phyloP scores from a whole-genome alignment of 2,888 invertebrate species.

The Blomia tropicalis region DNA sequence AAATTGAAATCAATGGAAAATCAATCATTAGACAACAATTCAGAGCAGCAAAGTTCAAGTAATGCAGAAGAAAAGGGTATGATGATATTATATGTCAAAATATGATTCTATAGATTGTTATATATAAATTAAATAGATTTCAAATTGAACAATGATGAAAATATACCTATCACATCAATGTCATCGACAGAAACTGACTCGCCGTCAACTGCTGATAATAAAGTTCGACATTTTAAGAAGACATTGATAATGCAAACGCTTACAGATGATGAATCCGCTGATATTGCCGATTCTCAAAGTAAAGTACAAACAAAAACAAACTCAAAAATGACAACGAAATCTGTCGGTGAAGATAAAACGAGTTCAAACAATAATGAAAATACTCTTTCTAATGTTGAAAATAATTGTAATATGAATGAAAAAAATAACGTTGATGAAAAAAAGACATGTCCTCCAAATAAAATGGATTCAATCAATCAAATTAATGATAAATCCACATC shows the following conservation, averaged over 20 bases:
- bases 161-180: too few relatives aligned
- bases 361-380: neutral
- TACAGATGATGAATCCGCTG: neutral
- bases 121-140: too few relatives aligned
- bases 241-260: neutral
- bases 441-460: neutral
- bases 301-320: neutral
- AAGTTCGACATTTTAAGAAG: constrained; percentile 8
- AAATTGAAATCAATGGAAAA: too few relatives aligned
- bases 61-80: too few relatives aligned
- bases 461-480: neutral
- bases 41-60: too few relatives aligned
- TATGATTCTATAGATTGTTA: too few relatives aligned
- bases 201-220: neutral
- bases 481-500: neutral
- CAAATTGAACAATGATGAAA: too few relatives aligned
- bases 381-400: neutral
- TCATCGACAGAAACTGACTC: too few relatives aligned
- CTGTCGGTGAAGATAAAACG: too few relatives aligned
- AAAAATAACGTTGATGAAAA: neutral
- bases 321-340: neutral
- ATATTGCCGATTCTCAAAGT: neutral
- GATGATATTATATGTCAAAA: too few relatives aligned
- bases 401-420: neutral
- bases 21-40: too few relatives aligned